Percentiles rank a stretch among this genome's conserved stretches.
Conservation (phyloP, 2,113 vertebrate species). For the Nannospalax galili region DNA sequence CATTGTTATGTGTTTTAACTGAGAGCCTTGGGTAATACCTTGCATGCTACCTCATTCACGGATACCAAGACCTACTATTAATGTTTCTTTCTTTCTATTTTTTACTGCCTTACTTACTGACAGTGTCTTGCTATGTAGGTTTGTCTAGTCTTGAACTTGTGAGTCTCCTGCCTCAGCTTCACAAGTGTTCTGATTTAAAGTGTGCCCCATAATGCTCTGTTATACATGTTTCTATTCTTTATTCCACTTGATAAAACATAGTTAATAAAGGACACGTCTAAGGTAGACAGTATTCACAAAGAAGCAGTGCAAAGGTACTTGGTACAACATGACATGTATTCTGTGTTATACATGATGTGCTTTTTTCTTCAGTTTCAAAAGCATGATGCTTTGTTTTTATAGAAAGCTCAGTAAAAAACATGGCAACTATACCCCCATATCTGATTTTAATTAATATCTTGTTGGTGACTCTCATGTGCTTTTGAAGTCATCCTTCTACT, state of each 20-base stretch:
- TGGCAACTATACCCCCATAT: not conserved
- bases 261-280: not conserved
- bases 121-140: not conserved
- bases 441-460: conserved; percentile 13
- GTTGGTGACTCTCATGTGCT: not conserved
- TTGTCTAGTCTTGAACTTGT: not conserved
- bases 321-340: not conserved
- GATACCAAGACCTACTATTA: not conserved
- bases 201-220: too few species aligned
- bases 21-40: not conserved
- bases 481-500: not conserved
- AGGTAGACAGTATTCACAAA: not conserved
- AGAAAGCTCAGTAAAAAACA: not conserved
- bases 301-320: not conserved
- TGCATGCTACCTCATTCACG: not conserved
- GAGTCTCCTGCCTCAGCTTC: not conserved
- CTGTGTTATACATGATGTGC: not conserved
- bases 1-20: not conserved
- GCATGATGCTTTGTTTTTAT: not conserved
- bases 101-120: not conserved
- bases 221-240: not conserved
- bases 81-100: not conserved
- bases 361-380: not conserved
- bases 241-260: not conserved
- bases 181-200: not conserved